A percentile compares a stretch with the other conserved stretches of the same genome.
Evolutionary conservation across 2,797 vertebrate species (phyloP).

Genomic region (Orientallactaga sibirica): DNA sequence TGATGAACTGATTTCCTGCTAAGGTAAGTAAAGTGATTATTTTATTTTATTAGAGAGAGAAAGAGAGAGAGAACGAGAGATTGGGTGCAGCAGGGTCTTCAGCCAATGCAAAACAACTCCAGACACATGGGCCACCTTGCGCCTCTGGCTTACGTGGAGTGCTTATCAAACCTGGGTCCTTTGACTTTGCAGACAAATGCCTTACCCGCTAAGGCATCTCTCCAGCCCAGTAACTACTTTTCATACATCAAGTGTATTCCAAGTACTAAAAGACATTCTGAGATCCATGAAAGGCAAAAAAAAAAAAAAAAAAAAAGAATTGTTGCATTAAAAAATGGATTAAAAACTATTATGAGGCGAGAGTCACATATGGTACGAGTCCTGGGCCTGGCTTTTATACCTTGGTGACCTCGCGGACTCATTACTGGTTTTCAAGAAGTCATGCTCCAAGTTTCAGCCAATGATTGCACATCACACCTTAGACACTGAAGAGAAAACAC

Average conservation of each 20-base stretch:
- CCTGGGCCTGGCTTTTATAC: slow-evolving; percentile 21
- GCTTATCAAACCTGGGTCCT: no score
- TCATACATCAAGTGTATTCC: neutral
- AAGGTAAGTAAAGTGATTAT: neutral
- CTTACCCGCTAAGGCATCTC: no score
- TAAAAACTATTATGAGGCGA: neutral
- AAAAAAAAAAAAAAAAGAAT: neutral
- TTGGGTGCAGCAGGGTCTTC: no score
- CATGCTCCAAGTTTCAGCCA: slow-evolving; percentile 64
- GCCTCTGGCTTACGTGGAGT: no score
- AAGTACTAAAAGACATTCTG: neutral
- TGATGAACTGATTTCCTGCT: neutral
- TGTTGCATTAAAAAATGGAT: slow-evolving; percentile 24
- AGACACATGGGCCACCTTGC: no score
- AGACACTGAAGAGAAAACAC: slow-evolving; percentile 40
- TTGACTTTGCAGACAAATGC: no score
- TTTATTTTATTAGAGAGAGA: no score
- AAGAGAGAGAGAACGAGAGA: no score
- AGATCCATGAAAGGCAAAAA: neutral
- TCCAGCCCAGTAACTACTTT: neutral
- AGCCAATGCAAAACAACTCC: no score
- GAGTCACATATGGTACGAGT: neutral
- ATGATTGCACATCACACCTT: slow-evolving; percentile 38
- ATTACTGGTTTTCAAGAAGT: slow-evolving; percentile 52
- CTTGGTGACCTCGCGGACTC: neutral